Percentiles rank a stretch among this genome's conserved stretches.
These are phyloP conservation scores for Perizoma affinitatum DNA, from an alignment of 2,888 invertebrate genomes.

Conservation along the genomic window DNA sequence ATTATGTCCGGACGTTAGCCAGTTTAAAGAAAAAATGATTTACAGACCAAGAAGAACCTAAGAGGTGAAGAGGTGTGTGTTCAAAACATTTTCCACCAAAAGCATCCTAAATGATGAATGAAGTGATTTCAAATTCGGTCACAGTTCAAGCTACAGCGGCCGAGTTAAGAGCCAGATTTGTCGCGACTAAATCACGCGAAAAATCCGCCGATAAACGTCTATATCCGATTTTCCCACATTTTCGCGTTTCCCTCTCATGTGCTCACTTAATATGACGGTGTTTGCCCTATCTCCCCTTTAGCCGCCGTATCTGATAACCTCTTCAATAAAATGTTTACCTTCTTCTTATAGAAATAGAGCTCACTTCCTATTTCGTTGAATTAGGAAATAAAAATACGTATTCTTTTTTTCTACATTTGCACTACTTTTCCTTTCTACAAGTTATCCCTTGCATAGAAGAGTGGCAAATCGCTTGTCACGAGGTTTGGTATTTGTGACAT, in stretches of 20 bases:
- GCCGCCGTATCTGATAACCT: conserved; percentile 31
- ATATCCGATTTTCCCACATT: conserved; percentile 84
- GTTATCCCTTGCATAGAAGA: conserved; percentile 23
- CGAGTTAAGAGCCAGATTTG: conserved; percentile 76
- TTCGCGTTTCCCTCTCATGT: conserved; percentile 83
- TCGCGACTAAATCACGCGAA: conserved; percentile 81
- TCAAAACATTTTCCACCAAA: too few relatives aligned
- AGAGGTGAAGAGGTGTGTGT: too few relatives aligned
- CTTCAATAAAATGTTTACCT: conserved; percentile 40
- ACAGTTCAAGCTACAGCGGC: conserved; percentile 55
- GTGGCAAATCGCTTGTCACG: conserved; percentile 38
- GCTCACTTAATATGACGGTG: conserved; percentile 83
- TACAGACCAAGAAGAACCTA: too few relatives aligned
- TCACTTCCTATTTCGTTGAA: conserved; percentile 21
- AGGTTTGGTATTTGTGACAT: conserved; percentile 37
- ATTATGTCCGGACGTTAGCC: too few relatives aligned
- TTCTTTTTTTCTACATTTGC: conserved; percentile 59
- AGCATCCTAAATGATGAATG: too few relatives aligned
- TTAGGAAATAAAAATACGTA: conserved; percentile 61
- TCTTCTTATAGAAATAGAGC: neutral
- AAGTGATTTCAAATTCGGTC: conserved; percentile 5
- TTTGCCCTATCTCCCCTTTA: conserved; percentile 79
- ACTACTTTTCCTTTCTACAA: conserved; percentile 7
- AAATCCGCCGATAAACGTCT: conserved; percentile 83
- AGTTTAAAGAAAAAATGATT: too few relatives aligned